Evolutionary conservation across 2,113 vertebrate species (phyloP).

Genomic region (Asarcornis scutulata): DNA sequence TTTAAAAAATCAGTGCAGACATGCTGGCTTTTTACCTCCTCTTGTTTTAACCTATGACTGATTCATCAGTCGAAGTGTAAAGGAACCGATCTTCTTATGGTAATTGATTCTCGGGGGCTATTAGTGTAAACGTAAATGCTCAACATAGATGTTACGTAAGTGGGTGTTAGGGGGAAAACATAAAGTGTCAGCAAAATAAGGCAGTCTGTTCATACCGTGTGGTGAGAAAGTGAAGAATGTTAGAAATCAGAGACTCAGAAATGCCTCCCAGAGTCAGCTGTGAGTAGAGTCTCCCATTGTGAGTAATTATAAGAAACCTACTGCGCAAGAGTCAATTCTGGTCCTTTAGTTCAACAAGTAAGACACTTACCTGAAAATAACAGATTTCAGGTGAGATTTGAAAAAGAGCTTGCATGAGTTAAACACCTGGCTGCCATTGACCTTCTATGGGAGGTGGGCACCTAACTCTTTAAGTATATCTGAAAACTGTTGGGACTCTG

Average conservation of each 20-base stretch:
- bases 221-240: neutral
- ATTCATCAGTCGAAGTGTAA: constrained; percentile 71
- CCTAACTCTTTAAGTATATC: neutral
- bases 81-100: constrained; percentile 57
- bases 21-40: constrained; percentile 65
- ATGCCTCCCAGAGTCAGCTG: constrained; percentile 20
- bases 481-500: neutral
- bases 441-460: neutral
- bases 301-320: constrained; percentile 47
- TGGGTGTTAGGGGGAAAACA: constrained; percentile 32
- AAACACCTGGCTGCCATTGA: neutral
- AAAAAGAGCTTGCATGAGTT: neutral
- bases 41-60: constrained; percentile 69
- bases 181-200: constrained; percentile 51
- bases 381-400: constrained; percentile 9
- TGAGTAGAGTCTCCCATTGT: constrained; percentile 23
- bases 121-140: constrained; percentile 62
- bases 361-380: neutral
- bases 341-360: constrained; percentile 35
- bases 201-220: constrained; percentile 33
- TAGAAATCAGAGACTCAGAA: constrained; percentile 35
- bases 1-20: constrained; percentile 47
- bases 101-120: constrained; percentile 61
- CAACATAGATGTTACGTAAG: constrained; percentile 64
- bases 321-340: neutral